phyloP scores from a whole-genome alignment of 2,113 vertebrate species.

The Cinclus cinclus region DNA sequence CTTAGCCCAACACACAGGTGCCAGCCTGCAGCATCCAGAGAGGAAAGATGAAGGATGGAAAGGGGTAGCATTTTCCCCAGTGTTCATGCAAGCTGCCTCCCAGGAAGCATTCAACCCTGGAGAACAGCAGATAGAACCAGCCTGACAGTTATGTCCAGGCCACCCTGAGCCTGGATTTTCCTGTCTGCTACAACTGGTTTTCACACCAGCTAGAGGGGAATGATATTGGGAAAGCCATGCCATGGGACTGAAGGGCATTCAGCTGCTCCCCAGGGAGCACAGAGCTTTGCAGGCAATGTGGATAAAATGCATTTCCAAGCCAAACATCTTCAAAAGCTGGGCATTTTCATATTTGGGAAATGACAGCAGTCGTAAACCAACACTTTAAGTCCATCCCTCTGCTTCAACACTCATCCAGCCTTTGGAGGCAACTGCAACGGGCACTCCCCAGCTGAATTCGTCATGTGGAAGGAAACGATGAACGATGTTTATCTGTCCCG shows the following conservation, averaged over 20 bases:
- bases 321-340: not conserved
- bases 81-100: not conserved
- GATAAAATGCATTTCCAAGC: not conserved
- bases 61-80: not conserved
- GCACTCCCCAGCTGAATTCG: not conserved
- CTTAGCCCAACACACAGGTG: accelerated
- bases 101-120: not conserved
- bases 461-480: not conserved
- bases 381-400: not conserved
- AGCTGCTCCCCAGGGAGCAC: not conserved
- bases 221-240: not conserved
- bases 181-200: not conserved
- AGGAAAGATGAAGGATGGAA: not conserved
- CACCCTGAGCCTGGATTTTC: not conserved
- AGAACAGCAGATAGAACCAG: not conserved
- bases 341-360: not conserved
- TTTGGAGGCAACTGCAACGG: accelerated
- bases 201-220: not conserved
- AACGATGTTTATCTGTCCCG: not conserved
- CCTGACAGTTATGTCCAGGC: not conserved
- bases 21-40: not conserved
- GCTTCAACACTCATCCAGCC: not conserved
- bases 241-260: not conserved
- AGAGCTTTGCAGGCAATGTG: accelerated
- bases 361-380: not conserved